These are phyloP conservation scores for Drosophila helvetica DNA, from an alignment of 2,888 invertebrate genomes.

Conservation along the genomic window DNA sequence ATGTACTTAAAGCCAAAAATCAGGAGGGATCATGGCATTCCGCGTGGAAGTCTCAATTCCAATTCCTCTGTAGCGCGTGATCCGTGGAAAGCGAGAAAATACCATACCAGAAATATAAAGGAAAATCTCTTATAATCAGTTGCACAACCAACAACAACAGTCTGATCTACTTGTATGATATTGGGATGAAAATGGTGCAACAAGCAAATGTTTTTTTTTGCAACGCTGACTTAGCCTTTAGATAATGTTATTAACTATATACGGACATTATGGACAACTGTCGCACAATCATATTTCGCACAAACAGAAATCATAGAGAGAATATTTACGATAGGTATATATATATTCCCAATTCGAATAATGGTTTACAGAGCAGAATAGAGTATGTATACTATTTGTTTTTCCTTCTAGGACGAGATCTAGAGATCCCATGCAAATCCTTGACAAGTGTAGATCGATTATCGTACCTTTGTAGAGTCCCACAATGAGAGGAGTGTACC, in stretches of 20 bases:
- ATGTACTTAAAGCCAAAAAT: slow-evolving; percentile 66
- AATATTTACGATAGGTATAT: slow-evolving; percentile 40
- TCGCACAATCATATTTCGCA: slow-evolving; percentile 67
- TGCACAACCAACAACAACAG: slow-evolving; percentile 31
- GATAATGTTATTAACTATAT: slow-evolving; percentile 49
- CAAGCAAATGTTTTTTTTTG: slow-evolving; percentile 61
- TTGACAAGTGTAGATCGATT: slow-evolving; percentile 14
- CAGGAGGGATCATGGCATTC: not conserved
- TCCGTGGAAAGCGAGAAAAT: too few species aligned
- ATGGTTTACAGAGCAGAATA: slow-evolving; percentile 10
- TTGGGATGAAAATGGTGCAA: slow-evolving; percentile 36
- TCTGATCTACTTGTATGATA: slow-evolving; percentile 30
- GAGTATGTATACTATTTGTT: not conserved
- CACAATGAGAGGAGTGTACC: slow-evolving; percentile 9
- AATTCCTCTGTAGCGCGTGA: slow-evolving; percentile 5
- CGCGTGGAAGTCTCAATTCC: not conserved
- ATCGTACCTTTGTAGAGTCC: slow-evolving; percentile 47
- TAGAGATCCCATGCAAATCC: slow-evolving; percentile 13
- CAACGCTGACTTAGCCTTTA: slow-evolving; percentile 68
- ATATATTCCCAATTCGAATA: slow-evolving; percentile 51
- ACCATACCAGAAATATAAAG: not conserved
- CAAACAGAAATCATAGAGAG: slow-evolving; percentile 18
- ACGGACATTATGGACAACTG: slow-evolving; percentile 52
- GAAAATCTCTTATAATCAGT: slow-evolving; percentile 16
- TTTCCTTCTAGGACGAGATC: not conserved